Percentiles rank a stretch among this genome's conserved stretches.
Conservation (phyloP, 2,797 vertebrate genomes). For the Bovichtus variegatus region DNA sequence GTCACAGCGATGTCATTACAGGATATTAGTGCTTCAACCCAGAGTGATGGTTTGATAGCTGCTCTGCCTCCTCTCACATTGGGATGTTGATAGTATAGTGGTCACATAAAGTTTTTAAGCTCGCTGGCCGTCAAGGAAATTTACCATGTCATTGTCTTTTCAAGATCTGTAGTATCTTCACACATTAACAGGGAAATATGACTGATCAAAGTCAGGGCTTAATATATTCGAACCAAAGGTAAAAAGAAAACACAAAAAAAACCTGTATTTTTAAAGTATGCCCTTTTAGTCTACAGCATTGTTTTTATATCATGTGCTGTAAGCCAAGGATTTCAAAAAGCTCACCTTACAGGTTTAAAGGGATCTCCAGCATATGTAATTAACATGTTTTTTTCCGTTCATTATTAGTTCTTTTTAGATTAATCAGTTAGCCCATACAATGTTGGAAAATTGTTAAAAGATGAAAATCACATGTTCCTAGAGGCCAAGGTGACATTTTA, state of each 20-base stretch:
- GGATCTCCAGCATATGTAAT: not conserved
- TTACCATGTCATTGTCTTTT: conserved; percentile 20
- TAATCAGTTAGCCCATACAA: not conserved
- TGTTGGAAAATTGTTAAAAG: not conserved
- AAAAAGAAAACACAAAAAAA: too few relatives aligned
- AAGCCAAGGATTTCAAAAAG: not conserved
- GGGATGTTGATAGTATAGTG: conserved; percentile 62
- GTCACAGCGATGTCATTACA: conserved; percentile 82
- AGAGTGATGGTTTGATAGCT: conserved; percentile 84
- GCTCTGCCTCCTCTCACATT: conserved; percentile 85
- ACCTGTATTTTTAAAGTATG: too few relatives aligned
- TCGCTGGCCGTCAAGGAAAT: conserved; percentile 75
- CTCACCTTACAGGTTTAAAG: not conserved
- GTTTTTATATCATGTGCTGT: not conserved
- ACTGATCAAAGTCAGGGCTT: conserved; percentile 34
- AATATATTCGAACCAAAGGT: not conserved
- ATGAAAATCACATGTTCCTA: not conserved
- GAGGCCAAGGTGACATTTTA: not conserved
- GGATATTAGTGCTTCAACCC: conserved; percentile 87
- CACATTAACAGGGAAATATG: conserved; percentile 14
- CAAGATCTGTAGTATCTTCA: not conserved
- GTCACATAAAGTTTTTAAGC: conserved; percentile 36
- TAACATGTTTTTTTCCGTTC: not conserved
- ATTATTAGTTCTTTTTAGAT: not conserved
- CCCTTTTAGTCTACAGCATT: too few relatives aligned